Percentiles rank a stretch among this genome's conserved stretches.
Evolutionary conservation across 2,888 invertebrate species (phyloP).

Genomic region (Drosophila greeni): DNA sequence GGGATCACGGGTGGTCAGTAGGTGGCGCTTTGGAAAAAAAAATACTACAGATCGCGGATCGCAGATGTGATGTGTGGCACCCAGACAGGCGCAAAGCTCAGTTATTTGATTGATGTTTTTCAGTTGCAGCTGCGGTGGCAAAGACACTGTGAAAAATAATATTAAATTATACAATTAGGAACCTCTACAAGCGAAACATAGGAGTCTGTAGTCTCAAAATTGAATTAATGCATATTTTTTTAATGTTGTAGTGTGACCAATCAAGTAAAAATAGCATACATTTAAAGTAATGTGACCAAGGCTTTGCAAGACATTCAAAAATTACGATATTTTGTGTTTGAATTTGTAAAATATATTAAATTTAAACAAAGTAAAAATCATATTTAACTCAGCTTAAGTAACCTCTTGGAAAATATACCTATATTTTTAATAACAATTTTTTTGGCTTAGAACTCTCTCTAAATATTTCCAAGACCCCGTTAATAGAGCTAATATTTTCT

Average conservation of each 20-base stretch:
- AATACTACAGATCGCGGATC: constrained; percentile 41
- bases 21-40: constrained; percentile 57
- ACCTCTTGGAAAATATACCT: too few relatives aligned
- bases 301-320: neutral
- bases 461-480: neutral
- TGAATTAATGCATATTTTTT: neutral
- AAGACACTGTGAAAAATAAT: constrained; percentile 24
- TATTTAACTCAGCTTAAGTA: neutral
- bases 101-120: constrained; percentile 64
- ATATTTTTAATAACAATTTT: neutral
- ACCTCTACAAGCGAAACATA: neutral
- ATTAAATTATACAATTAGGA: neutral
- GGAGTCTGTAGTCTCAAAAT: neutral
- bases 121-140: constrained; percentile 40
- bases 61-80: constrained; percentile 44
- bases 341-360: neutral
- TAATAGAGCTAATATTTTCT: neutral
- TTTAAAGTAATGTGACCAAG: too few relatives aligned
- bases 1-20: constrained; percentile 39
- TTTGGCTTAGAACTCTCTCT: rapidly evolving
- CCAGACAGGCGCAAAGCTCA: constrained; percentile 36
- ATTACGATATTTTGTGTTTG: neutral
- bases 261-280: neutral
- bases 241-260: neutral
- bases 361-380: neutral